Percentiles rank a stretch among this genome's conserved stretches.
Evolutionary conservation across 2,113 vertebrate species (phyloP).

Genomic region (Neomonachus schauinslandi): DNA sequence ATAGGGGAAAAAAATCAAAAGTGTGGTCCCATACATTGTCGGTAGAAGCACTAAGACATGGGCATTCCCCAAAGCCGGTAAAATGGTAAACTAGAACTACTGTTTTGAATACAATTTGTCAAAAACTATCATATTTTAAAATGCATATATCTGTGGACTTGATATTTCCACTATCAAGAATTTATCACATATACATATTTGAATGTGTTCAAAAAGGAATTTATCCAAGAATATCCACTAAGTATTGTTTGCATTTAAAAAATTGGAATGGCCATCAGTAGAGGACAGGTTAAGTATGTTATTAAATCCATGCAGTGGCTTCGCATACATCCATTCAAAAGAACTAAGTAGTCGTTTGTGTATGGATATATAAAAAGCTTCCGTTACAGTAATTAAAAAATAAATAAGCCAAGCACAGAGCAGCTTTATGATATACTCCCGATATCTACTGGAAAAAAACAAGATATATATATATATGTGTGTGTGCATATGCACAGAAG

Average conservation of each 20-base stretch:
- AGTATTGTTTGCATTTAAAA: background rate
- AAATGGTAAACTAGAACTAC: background rate
- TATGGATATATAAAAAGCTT: background rate
- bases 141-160: background rate
- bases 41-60: background rate
- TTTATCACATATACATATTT: background rate
- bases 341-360: background rate
- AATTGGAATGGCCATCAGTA: background rate
- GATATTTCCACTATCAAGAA: conserved; percentile 32
- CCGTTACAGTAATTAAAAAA: background rate
- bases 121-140: conserved; percentile 6
- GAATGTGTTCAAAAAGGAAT: background rate
- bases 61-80: background rate
- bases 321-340: background rate
- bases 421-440: background rate
- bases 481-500: background rate
- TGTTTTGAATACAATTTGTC: background rate
- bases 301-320: background rate
- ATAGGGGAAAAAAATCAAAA: background rate
- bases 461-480: background rate
- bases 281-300: background rate
- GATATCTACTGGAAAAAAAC: background rate
- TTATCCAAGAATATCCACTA: background rate
- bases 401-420: background rate
- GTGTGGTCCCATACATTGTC: background rate